A percentile compares a stretch with the other conserved stretches of the same genome.
Conservation (phyloP, 2,113 vertebrate genomes). For the Ailuropoda melanoleuca region DNA sequence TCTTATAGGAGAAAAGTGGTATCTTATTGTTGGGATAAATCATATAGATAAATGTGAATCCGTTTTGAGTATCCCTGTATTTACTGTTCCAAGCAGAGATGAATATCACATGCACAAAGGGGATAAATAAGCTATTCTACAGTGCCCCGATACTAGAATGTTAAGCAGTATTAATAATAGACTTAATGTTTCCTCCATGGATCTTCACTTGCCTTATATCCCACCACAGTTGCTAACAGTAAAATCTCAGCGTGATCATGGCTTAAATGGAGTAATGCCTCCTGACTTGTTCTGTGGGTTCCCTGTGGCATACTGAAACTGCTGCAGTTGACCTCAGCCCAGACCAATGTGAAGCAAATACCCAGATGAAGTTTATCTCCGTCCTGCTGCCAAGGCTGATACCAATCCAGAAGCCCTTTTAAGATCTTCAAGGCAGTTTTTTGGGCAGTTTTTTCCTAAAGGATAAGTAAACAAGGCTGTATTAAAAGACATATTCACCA, state of each 20-base stretch:
- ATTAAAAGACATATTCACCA: neutral
- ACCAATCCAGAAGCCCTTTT: neutral
- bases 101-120: neutral
- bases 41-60: neutral
- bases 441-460: neutral
- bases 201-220: neutral
- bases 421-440: neutral
- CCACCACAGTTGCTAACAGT: neutral
- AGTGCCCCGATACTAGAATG: neutral
- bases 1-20: neutral
- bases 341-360: neutral
- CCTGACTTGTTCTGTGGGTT: neutral
- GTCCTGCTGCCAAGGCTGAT: neutral
- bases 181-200: neutral
- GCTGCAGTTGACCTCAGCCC: neutral
- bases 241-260: neutral
- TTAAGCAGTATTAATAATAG: neutral
- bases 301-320: neutral
- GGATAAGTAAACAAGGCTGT: neutral
- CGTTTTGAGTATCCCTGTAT: neutral
- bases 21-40: neutral
- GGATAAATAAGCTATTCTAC: neutral
- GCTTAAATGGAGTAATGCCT: neutral
- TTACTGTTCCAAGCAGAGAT: neutral
- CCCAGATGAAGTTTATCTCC: neutral